Base-by-base conservation (phyloP, 2,888 invertebrate species). In the Chrysina gloriosa region DNA sequence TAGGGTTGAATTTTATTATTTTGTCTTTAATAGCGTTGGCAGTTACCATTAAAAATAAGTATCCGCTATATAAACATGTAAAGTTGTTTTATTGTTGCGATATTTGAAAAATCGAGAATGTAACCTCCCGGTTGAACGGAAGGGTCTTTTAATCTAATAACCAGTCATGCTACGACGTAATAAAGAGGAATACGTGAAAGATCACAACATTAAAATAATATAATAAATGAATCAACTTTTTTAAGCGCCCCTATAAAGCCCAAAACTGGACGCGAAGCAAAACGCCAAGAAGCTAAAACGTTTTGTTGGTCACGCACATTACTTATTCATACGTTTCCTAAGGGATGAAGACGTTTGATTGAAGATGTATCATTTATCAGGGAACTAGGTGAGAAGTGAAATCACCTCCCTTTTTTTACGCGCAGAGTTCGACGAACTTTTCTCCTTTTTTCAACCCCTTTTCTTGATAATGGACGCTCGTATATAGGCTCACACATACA, bases 61-160 rank as follows among this genome's bases (percentile, higher is more conserved):
- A 36, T 36, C 14, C 36, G 14, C 11, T 14, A 14, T 36, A n/a
- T 36, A 36, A 36, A n/a, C n/a, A 11, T 4, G 11, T 11, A 36
- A 14, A 36, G 36, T n/a, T n/a, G n/a, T n/a, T 36, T 5, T 14
- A n/a, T 3, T 11, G 42, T 69, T 69, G 80, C 80, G 80, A 80
- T 76, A 74, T 77, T 79, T 79, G 79, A 80, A 80, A 80, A 79
- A 80, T 80, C 77, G 74, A 78, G 73, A 71, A 50, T 81, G 79
- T 79, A 7, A 42, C 42, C 80, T 79, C 77, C 70, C 72, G 63
- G 68, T 52, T 76, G 74, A 78, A 63, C 23, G 11, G 78, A 74
- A 77, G 76, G 79, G 80, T 79, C 77, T 76, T 7, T 77, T 78
- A 79, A 79, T 79, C 77, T 77, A 77, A 75, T 78, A 78, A 78